These are phyloP conservation scores for Heterotis niloticus DNA, from an alignment of 2,113 vertebrate genomes.

Conservation along the genomic window DNA sequence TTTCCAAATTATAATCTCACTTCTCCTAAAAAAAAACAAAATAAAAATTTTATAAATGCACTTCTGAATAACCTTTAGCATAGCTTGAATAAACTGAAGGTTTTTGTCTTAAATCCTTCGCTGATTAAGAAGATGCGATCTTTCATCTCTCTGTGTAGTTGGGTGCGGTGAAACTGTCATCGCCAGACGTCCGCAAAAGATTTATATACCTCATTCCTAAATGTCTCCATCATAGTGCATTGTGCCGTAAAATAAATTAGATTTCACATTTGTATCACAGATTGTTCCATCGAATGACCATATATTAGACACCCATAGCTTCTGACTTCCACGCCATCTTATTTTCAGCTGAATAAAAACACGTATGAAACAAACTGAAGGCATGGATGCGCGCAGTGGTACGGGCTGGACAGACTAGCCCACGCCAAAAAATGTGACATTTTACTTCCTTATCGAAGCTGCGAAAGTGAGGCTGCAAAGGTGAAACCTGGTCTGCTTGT, in stretches of 20 bases:
- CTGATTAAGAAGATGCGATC: neutral
- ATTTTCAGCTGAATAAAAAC: too few relatives aligned
- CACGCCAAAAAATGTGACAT: too few relatives aligned
- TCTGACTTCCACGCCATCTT: neutral
- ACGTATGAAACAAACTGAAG: too few relatives aligned
- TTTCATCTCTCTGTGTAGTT: neutral
- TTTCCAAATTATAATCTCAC: too few relatives aligned
- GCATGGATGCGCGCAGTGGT: too few relatives aligned
- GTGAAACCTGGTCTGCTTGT: too few relatives aligned
- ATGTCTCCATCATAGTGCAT: neutral
- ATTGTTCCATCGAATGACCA: neutral
- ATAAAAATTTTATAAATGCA: too few relatives aligned
- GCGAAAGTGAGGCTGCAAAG: too few relatives aligned
- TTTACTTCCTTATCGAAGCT: too few relatives aligned
- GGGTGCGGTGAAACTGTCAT: neutral
- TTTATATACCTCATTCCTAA: neutral
- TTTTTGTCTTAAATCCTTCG: neutral
- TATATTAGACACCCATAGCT: neutral
- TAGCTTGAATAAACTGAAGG: neutral
- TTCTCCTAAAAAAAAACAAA: too few relatives aligned
- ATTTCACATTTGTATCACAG: neutral
- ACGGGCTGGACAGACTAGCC: too few relatives aligned
- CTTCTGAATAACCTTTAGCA: neutral
- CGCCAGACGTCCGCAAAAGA: neutral
- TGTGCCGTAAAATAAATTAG: conserved; percentile 5